Percentiles rank a stretch among this genome's conserved stretches.
Conservation (phyloP, 30 jellyfish, hydroid and myxozoan species). For the Mastigias papua region DNA sequence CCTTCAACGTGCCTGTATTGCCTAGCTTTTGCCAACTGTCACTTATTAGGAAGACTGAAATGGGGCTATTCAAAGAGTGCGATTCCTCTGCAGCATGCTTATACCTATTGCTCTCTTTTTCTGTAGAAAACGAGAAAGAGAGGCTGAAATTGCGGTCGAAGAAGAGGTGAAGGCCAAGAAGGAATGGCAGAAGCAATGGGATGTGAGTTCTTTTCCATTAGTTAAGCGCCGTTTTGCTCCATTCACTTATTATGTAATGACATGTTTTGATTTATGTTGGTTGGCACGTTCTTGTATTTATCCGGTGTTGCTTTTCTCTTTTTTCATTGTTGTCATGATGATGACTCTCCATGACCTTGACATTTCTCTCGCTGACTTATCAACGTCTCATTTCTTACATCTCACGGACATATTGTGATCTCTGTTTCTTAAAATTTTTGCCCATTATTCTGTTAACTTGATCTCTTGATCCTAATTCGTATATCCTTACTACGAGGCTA, state of each 20-base stretch:
- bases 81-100: not conserved
- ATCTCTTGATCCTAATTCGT: not conserved
- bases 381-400: not conserved
- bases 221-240: not conserved
- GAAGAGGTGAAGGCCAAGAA: slow-evolving; percentile 87
- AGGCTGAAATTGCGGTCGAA: slow-evolving; percentile 91
- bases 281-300: not conserved
- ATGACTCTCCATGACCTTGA: not conserved
- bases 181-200: slow-evolving; percentile 98
- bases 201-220: slow-evolving; percentile 61
- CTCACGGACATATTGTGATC: not conserved
- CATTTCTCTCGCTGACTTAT: not conserved
- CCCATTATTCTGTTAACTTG: not conserved
- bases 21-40: too few relatives aligned
- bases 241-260: too few relatives aligned
- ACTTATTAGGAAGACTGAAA: not conserved
- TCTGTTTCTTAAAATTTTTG: slow-evolving; percentile 12
- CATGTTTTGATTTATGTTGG: not conserved
- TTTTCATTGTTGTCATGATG: not conserved
- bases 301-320: not conserved
- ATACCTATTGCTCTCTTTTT: not conserved
- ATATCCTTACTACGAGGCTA: not conserved
- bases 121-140: slow-evolving; percentile 87
- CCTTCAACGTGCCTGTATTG: too few relatives aligned
- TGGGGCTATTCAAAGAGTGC: not conserved